These are phyloP conservation scores for Synanthedon myopaeformis DNA, from an alignment of 2,888 invertebrate species.

Conservation along the genomic window DNA sequence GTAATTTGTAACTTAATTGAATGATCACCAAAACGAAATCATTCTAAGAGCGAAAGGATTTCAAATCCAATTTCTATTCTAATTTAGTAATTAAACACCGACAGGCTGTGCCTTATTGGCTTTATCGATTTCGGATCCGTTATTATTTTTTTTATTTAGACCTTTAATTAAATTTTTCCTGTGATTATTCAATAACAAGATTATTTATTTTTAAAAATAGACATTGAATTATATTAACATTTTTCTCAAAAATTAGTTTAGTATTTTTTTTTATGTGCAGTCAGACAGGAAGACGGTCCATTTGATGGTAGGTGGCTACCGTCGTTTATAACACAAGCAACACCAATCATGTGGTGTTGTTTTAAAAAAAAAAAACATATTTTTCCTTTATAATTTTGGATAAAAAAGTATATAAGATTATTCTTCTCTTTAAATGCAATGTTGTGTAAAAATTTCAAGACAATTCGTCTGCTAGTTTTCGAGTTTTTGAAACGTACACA, in stretches of 20 bases:
- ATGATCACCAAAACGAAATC: neutral
- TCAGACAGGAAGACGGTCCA: neutral
- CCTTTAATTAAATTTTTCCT: neutral
- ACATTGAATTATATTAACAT: no score
- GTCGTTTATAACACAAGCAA: neutral
- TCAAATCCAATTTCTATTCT: constrained; percentile 15
- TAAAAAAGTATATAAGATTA: no score
- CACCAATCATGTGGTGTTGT: neutral
- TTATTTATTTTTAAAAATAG: no score
- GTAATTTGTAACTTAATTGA: constrained; percentile 2
- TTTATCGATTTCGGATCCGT: neutral
- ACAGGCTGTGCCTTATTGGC: constrained; percentile 5
- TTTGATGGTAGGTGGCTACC: constrained; percentile 1
- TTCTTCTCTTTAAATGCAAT: no score
- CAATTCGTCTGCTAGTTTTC: no score
- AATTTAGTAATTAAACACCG: constrained; percentile 17
- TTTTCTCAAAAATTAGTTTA: no score
- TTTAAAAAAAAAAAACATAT: no score
- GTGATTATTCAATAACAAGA: no score
- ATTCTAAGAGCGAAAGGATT: neutral
- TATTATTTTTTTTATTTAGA: neutral
- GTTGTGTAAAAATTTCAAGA: no score
- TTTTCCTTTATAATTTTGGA: no score
- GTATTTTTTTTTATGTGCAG: no score
- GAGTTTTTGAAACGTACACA: no score